These are phyloP conservation scores for Hirtodrosophila histrioides DNA, from an alignment of 2,888 invertebrate genomes.

Conservation along the genomic window DNA sequence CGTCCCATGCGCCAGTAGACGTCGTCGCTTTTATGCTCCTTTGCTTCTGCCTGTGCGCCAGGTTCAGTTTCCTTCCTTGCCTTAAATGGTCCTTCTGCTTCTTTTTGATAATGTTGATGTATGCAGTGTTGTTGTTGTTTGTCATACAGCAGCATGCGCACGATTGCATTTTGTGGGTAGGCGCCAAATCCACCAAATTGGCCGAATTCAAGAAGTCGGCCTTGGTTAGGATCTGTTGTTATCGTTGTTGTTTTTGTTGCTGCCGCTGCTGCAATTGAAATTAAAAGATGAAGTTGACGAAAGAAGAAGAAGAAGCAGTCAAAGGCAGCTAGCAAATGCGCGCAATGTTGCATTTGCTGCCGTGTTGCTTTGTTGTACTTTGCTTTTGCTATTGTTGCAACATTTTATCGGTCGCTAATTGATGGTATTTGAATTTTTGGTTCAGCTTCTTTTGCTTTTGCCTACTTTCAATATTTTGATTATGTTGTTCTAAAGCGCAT, in stretches of 20 bases:
- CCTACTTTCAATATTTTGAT: conserved; percentile 13
- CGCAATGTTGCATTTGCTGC: conserved; percentile 39
- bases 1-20: conserved; percentile 43
- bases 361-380: conserved; percentile 18
- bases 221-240: conserved; percentile 51
- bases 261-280: conserved; percentile 18
- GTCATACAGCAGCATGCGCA: conserved; percentile 72
- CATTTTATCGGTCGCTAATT: conserved; percentile 24
- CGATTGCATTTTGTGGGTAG: conserved; percentile 81
- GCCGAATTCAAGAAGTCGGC: conserved; percentile 53
- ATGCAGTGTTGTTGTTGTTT: conserved; percentile 50
- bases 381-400: conserved; percentile 17
- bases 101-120: conserved; percentile 14
- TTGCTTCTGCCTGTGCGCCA: conserved; percentile 19
- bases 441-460: too few species aligned
- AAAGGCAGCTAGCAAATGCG: conserved; percentile 36
- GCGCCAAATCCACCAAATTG: conserved; percentile 65
- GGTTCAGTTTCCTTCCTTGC: conserved; percentile 10
- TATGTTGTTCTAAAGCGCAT: conserved; percentile 33
- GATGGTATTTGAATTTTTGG: conserved; percentile 8
- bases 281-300: conserved; percentile 30
- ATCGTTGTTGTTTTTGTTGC: conserved; percentile 14
- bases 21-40: conserved; percentile 17
- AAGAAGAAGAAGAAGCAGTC: conserved; percentile 17
- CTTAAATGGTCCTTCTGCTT: conserved; percentile 20